Percentiles rank a stretch among this genome's conserved stretches.
These are phyloP conservation scores for Odontomachus brunneus DNA, from an alignment of 1,140 invertebrate genomes.

Conservation along the genomic window DNA sequence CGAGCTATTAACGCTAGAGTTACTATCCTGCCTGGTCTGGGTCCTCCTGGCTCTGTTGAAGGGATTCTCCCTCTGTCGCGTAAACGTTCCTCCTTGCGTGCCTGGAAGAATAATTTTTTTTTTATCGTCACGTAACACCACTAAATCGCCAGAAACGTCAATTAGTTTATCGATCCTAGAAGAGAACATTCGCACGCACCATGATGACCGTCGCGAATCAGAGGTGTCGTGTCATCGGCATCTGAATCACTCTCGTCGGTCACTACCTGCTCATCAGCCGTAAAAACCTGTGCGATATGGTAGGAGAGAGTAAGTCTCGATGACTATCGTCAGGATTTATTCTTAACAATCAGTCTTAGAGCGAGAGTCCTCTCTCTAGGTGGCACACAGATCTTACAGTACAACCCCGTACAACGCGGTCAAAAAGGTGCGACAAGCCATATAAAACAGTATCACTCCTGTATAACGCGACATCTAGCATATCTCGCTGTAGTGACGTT, in stretches of 20 bases:
- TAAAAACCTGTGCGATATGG: conserved; percentile 87
- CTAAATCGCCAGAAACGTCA: conserved; percentile 13
- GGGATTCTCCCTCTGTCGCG: conserved; percentile 86
- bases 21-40: conserved; percentile 62
- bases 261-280: conserved; percentile 89
- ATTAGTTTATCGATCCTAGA: not conserved
- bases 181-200: conserved; percentile 58
- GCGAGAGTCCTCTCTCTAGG: too few species aligned
- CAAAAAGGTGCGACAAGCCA: too few species aligned
- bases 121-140: conserved; percentile 2
- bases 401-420: too few species aligned
- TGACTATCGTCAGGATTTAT: too few species aligned
- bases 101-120: conserved; percentile 66
- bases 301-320: too few species aligned
- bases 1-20: conserved; percentile 65
- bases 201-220: conserved; percentile 86
- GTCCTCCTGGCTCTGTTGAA: conserved; percentile 71
- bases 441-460: too few species aligned
- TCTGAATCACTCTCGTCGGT: conserved; percentile 90
- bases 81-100: conserved; percentile 90
- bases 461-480: too few species aligned
- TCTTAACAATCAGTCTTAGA: too few species aligned
- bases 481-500: too few species aligned
- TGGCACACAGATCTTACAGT: too few species aligned
- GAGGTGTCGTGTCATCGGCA: conserved; percentile 88